These are phyloP conservation scores for Phoeniculus purpureus DNA, from an alignment of 2,797 vertebrate species.

Conservation along the genomic window DNA sequence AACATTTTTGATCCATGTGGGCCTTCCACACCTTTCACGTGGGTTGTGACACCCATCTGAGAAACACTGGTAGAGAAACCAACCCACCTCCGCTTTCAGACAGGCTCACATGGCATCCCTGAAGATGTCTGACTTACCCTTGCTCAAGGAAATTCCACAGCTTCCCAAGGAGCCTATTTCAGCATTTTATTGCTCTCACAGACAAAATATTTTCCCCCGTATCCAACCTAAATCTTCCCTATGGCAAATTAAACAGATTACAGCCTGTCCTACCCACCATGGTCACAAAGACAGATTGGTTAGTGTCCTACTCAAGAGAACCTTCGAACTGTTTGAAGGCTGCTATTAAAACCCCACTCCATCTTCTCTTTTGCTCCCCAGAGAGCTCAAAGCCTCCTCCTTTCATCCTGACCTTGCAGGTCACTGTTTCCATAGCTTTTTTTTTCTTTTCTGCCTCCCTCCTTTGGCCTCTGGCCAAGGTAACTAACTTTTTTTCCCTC, in stretches of 20 bases:
- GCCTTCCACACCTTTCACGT: neutral
- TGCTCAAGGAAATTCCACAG: constrained; percentile 36
- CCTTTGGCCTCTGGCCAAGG: neutral
- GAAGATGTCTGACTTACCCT: constrained; percentile 31
- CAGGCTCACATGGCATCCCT: rapidly evolving
- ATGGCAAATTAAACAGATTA: constrained; percentile 28
- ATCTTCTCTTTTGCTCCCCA: neutral
- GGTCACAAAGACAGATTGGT: constrained; percentile 33
- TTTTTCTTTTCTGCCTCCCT: neutral
- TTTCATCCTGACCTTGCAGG: constrained; percentile 15
- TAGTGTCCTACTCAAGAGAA: neutral
- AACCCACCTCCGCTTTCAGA: neutral
- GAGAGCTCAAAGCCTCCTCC: neutral
- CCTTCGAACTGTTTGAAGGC: constrained; percentile 5
- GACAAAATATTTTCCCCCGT: constrained; percentile 33
- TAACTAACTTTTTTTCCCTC: neutral
- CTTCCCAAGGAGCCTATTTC: constrained; percentile 33
- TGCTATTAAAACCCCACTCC: neutral
- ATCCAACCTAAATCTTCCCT: constrained; percentile 34
- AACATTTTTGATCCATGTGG: neutral
- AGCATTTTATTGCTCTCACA: constrained; percentile 44
- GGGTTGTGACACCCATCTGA: neutral
- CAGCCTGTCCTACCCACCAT: neutral
- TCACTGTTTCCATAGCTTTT: neutral
- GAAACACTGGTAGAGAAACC: neutral